A percentile compares a stretch with the other conserved stretches of the same genome.
Conservation (phyloP, 1,140 invertebrate species). For the Uloborus diversus region DNA sequence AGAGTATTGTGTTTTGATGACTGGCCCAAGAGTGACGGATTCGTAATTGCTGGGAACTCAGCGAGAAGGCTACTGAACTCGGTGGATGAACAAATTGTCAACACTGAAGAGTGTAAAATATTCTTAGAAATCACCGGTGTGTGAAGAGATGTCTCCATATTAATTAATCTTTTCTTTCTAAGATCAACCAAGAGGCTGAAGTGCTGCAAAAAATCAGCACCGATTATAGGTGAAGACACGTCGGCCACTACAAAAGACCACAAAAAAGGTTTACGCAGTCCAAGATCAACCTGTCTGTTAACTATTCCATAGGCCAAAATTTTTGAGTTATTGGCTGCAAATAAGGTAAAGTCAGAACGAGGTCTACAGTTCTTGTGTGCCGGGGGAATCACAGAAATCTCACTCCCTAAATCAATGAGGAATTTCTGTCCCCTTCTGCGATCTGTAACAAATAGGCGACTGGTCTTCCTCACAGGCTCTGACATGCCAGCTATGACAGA, state of each 20-base stretch:
- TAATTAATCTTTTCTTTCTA: neutral
- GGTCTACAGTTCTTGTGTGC: neutral
- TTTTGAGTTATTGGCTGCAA: constrained; percentile 37
- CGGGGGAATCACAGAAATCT: constrained; percentile 30
- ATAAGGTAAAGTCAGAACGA: neutral
- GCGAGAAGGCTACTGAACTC: neutral
- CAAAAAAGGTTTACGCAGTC: neutral
- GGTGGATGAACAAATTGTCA: neutral
- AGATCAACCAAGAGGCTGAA: constrained; percentile 30
- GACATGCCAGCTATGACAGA: neutral
- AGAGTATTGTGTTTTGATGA: constrained; percentile 8
- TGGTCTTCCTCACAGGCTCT: neutral
- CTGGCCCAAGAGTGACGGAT: neutral
- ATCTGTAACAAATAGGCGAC: constrained; percentile 41
- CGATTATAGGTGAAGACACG: constrained; percentile 47
- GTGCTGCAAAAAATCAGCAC: constrained; percentile 40
- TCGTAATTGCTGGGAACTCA: constrained; percentile 24
- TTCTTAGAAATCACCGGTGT: neutral
- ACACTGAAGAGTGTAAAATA: neutral
- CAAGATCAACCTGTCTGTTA: constrained; percentile 5
- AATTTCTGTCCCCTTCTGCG: constrained; percentile 6
- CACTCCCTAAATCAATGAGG: constrained; percentile 37
- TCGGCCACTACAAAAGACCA: constrained; percentile 43
- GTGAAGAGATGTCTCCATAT: neutral
- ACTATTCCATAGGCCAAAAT: constrained; percentile 31